Evolutionary conservation across 2,113 vertebrate genomes (phyloP).

Genomic region (Gadus macrocephalus): DNA sequence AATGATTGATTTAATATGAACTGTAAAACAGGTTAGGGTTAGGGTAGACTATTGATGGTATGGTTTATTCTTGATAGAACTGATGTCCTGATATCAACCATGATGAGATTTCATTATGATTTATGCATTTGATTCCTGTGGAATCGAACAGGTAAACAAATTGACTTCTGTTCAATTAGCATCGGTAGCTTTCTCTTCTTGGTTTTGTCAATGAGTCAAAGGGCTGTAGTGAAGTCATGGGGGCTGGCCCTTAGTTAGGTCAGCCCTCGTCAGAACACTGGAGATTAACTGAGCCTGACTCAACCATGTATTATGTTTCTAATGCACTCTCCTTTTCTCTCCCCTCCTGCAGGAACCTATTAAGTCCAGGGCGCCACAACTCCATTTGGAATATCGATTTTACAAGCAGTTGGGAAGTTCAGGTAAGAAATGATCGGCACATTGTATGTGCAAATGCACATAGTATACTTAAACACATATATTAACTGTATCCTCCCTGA

Average conservation of each 20-base stretch:
- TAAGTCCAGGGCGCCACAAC: constrained; percentile 94
- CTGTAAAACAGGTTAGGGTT: too few relatives aligned
- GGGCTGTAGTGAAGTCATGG: too few relatives aligned
- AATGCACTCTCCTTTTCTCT: constrained; percentile 5
- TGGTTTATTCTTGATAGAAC: too few relatives aligned
- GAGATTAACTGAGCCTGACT: not conserved
- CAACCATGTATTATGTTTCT: not conserved
- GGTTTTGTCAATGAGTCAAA: too few relatives aligned
- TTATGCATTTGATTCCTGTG: too few relatives aligned
- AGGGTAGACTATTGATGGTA: too few relatives aligned
- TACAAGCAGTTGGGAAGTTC: constrained; percentile 97
- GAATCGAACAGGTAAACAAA: too few relatives aligned
- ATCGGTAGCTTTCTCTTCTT: not conserved
- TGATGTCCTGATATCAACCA: too few relatives aligned
- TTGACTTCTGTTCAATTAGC: too few relatives aligned
- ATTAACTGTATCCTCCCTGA: not conserved
- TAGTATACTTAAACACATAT: not conserved
- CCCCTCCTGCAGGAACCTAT: constrained; percentile 85
- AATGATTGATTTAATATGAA: too few relatives aligned
- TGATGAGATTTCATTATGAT: too few relatives aligned
- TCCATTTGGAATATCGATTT: constrained; percentile 97
- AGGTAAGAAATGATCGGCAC: constrained; percentile 69
- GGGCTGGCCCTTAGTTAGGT: too few relatives aligned
- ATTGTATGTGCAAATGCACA: not conserved
- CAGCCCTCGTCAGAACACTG: not conserved